Base-by-base conservation (phyloP, 2,797 vertebrate genomes). In the Smutsia gigantea region DNA sequence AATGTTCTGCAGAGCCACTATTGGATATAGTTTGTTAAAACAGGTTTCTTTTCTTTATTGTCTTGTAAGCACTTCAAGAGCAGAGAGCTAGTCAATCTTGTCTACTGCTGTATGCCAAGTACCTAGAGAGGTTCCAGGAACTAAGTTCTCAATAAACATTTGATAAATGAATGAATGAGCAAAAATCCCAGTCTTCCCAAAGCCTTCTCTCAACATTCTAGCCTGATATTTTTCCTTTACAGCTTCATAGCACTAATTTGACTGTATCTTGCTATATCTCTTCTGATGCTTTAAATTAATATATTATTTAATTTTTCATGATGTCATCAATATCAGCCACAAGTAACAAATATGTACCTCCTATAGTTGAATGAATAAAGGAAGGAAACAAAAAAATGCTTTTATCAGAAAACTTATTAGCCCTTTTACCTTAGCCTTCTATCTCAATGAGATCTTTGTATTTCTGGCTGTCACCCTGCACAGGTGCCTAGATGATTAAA, bases 391-490 rank as follows among this genome's bases (percentile, higher is more conserved):
- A 92, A 95, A 46, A 87, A 81, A 21, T 87, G 34, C 31, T 90
- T 93, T 82, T 83, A 82, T 53, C 61, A 49, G n/a, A 81, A 95
- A 85, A 85, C 19, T 63, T 84, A 84, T 61, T 21, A 78, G 55
- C 17, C 51, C 72, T 75, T 88, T 51, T 18, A 85, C 15, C 25
- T 81, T 37, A 77, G 34, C 86, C 83, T 55, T 91, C n/a, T 71
- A 61, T 34, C 49, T 90, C 91, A 84, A 55, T 27, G 59, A 61
- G 86, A 85, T 88, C 39, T 87, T 85, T 87, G 18, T 13, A 66
- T 88, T 96, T 95, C 89, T 97, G 77, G 46, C 17, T 79, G 15
- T 78, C 51, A 51, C 66, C 23, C 17, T 69, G 13, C 25, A 90
- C 5, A 90, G 10, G 23, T 90, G 53, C 55, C 46, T 29, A 51